These are phyloP conservation scores for Zaprionus capensis DNA, from an alignment of 1,140 invertebrate species.

Conservation along the genomic window DNA sequence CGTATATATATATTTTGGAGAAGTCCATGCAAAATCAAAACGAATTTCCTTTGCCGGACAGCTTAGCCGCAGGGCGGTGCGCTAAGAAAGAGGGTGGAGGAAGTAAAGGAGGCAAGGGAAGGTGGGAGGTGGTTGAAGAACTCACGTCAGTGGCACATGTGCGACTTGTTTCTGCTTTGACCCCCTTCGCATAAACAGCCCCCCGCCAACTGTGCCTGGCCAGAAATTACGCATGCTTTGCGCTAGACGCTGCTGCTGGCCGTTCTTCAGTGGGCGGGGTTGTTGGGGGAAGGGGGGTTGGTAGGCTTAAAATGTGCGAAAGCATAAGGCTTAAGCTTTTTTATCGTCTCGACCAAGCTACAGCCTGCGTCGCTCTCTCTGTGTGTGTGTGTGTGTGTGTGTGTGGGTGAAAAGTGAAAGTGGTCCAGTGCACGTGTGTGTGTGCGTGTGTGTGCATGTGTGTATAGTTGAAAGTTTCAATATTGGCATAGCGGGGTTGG, in stretches of 20 bases:
- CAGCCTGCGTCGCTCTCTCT: slow-evolving; percentile 5
- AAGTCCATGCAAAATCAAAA: slow-evolving; percentile 79
- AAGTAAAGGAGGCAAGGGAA: neutral
- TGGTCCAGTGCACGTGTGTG: slow-evolving; percentile 50
- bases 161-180: slow-evolving; percentile 18
- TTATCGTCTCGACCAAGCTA: slow-evolving; percentile 70
- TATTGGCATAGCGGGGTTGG: slow-evolving; percentile 58
- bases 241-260: slow-evolving; percentile 55
- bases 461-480: slow-evolving; percentile 80
- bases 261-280: slow-evolving; percentile 24
- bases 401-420: slow-evolving; percentile 62
- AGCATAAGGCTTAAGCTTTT: slow-evolving; percentile 81
- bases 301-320: slow-evolving; percentile 72
- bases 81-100: neutral
- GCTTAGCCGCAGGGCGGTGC: slow-evolving; percentile 45
- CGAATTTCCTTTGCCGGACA: slow-evolving; percentile 70
- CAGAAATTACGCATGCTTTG: slow-evolving; percentile 70
- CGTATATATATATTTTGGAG: slow-evolving; percentile 59
- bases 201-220: neutral
- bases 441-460: slow-evolving; percentile 39
- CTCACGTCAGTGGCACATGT: slow-evolving; percentile 59
- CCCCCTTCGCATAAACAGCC: slow-evolving; percentile 22
- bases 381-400: slow-evolving; percentile 5
- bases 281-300: neutral
- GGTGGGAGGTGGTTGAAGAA: slow-evolving; percentile 1